Conservation (phyloP, 1,140 invertebrate species). For the Calliopsis andreniformis region DNA sequence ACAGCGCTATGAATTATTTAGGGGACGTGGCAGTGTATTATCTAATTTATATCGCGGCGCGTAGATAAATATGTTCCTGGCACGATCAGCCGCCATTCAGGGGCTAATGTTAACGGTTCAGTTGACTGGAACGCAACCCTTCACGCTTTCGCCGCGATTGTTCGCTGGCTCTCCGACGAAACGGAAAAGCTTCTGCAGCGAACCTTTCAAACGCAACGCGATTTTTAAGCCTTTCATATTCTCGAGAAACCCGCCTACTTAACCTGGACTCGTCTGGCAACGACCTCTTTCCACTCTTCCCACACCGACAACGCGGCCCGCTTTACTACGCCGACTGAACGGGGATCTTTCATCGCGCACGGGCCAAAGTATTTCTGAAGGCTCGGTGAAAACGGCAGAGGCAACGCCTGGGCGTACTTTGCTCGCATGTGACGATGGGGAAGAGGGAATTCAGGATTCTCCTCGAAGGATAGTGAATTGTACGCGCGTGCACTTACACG, state of each 20-base stretch:
- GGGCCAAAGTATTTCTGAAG: background rate
- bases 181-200: background rate
- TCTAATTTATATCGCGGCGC: too few relatives aligned
- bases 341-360: background rate
- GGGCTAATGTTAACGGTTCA: background rate
- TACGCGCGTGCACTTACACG: too few relatives aligned
- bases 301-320: background rate
- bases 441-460: too few relatives aligned
- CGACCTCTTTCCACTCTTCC: background rate
- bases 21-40: background rate
- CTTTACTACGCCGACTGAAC: background rate
- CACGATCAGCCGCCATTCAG: too few relatives aligned
- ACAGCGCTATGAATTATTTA: constrained; percentile 5
- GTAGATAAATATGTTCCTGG: too few relatives aligned
- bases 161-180: background rate
- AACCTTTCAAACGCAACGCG: background rate
- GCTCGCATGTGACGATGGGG: too few relatives aligned
- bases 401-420: too few relatives aligned
- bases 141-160: background rate
- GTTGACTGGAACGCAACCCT: background rate
- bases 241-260: constrained; percentile 3
- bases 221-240: constrained; percentile 25
- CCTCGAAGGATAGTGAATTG: too few relatives aligned
- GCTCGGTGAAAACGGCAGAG: too few relatives aligned
- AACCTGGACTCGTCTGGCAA: background rate